phyloP scores from a whole-genome alignment of 2,113 vertebrate species.

The Octodon degus region DNA sequence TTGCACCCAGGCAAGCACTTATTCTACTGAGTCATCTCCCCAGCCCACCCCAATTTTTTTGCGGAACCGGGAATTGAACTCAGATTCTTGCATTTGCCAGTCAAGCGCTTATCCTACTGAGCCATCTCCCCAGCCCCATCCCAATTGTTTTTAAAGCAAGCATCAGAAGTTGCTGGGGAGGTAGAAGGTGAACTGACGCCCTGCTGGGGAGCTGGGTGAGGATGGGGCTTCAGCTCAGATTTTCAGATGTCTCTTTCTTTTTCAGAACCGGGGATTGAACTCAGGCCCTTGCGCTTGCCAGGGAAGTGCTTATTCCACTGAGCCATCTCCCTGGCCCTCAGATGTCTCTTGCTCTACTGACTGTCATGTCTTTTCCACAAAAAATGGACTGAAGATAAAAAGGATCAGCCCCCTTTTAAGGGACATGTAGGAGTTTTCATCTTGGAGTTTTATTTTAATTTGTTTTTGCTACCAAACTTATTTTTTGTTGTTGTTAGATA shows the following conservation, averaged over 20 bases:
- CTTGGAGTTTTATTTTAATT: constrained; percentile 25
- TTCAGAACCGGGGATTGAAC: too few relatives aligned
- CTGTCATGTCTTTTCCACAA: not conserved
- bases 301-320: too few relatives aligned
- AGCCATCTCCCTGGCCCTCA: too few relatives aligned
- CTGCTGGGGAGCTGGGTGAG: not conserved
- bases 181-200: not conserved
- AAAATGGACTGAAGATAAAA: constrained; percentile 4
- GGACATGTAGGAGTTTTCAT: constrained; percentile 4
- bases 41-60: too few relatives aligned
- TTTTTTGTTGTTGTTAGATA: not conserved
- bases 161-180: not conserved
- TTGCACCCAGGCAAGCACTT: too few relatives aligned
- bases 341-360: not conserved
- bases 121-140: too few relatives aligned
- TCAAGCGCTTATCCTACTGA: too few relatives aligned
- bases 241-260: not conserved
- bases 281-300: too few relatives aligned
- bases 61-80: too few relatives aligned
- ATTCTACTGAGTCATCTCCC: too few relatives aligned
- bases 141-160: constrained; percentile 8
- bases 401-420: not conserved
- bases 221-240: not conserved
- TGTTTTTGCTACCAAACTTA: constrained; percentile 50
- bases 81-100: too few relatives aligned